Evolutionary conservation across 2,888 invertebrate genomes (phyloP), one percentile per base, ranked within the genome.

Genomic region (Sphaerolaimus hirsutus): DNA sequence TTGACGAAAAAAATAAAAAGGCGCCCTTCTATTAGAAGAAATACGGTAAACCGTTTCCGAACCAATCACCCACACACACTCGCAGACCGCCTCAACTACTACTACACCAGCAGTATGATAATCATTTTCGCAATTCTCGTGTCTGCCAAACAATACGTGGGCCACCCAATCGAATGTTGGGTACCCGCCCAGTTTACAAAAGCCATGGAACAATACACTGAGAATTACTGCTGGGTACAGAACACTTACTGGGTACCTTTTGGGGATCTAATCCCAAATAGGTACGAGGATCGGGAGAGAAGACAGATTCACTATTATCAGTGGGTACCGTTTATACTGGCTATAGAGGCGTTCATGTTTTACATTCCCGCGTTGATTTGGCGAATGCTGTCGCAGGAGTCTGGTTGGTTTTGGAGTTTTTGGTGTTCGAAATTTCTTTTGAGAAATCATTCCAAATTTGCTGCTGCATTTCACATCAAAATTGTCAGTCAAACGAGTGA

Each of bases 101-200:
- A 62, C 53, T 62, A 62, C 53, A 62, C 62, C 21, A 58, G 59
- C 21, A 52, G 57, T 43, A 63, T 63, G 40, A 63, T 62, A 47
- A 62, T 32, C 29, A 22, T 60, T 27, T 61, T 60, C 51, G 60
- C 60, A 41, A 60, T 60, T 38, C 55, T 61, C 43, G 60, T 60
- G 24, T 58, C 68, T 47, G 67, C 68, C 43, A 66, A 68, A 52
- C 67, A 70, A 55, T 48, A 26, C 36, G 53, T 67, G 32, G 69
- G 69, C 21, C 68, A 69, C 54, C 68, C 69, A 37, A 68, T 70
- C 50, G 67, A 67, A 56, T 70, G 69, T 55, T 70, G 69, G 64
- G 68, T 68, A 48, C 69, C 69, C 21, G 68, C 68, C 2, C 66
- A 68, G 54, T 69, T 69, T 56, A 66, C 67, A 38, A 63, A 66